Conservation (phyloP, 1,140 invertebrate genomes). For the Drosophila orena region DNA sequence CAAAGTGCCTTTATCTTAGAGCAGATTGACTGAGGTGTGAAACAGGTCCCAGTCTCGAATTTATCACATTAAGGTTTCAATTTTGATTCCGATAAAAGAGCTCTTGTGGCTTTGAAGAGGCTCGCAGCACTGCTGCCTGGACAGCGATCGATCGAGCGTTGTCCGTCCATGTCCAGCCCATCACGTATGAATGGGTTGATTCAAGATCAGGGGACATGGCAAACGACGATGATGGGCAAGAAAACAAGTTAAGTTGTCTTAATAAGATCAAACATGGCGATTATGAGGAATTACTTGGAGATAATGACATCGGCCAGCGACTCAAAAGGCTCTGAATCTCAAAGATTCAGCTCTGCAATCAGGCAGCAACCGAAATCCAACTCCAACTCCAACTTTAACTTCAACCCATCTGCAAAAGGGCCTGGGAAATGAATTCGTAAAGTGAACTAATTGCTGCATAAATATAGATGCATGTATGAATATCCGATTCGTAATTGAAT, state of each 20-base stretch:
- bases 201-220: constrained; percentile 8
- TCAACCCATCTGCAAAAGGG: constrained; percentile 14
- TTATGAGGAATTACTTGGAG: constrained; percentile 71
- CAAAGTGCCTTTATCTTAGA: not conserved
- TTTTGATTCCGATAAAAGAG: not conserved
- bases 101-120: not conserved
- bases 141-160: constrained; percentile 21
- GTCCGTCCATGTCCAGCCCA: constrained; percentile 33
- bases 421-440: constrained; percentile 20
- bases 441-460: constrained; percentile 36
- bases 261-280: constrained; percentile 77
- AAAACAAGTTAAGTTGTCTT: constrained; percentile 77
- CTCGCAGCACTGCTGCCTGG: constrained; percentile 29
- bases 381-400: not conserved
- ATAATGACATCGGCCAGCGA: constrained; percentile 60
- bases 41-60: too few relatives aligned
- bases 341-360: not conserved
- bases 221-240: constrained; percentile 40
- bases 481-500: constrained; percentile 33
- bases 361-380: not conserved
- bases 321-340: constrained; percentile 9
- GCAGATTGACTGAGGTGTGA: not conserved
- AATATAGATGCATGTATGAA: not conserved
- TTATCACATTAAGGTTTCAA: not conserved
- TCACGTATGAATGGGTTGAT: constrained; percentile 48